Evolutionary conservation across 2,888 invertebrate genomes (phyloP).

Genomic region (Andrena bicolor): DNA sequence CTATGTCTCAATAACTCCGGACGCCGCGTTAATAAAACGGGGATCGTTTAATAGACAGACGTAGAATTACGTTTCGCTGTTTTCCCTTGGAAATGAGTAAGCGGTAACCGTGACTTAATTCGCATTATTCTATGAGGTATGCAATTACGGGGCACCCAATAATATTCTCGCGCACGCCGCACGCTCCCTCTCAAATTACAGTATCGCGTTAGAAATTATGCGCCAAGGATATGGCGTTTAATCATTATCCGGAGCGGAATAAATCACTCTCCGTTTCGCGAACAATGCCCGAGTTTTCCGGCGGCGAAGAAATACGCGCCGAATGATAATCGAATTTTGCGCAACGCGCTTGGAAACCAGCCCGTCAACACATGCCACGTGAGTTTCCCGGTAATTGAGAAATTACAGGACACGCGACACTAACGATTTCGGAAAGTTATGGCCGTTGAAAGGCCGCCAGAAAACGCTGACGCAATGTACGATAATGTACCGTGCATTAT

Average conservation of each 20-base stretch:
- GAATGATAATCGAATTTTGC: slow-evolving; percentile 36
- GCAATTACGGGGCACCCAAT: slow-evolving; percentile 36
- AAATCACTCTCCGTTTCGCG: slow-evolving; percentile 28
- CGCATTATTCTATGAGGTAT: slow-evolving; percentile 36
- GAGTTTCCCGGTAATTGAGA: slow-evolving; percentile 36
- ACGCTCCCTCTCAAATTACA: slow-evolving; percentile 32
- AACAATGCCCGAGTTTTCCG: slow-evolving; percentile 32
- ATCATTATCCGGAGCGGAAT: slow-evolving; percentile 45
- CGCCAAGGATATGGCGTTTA: slow-evolving; percentile 30
- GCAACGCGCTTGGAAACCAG: slow-evolving; percentile 7
- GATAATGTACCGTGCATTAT: not conserved
- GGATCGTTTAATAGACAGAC: slow-evolving; percentile 10
- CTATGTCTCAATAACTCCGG: not conserved
- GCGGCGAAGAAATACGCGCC: slow-evolving; percentile 9
- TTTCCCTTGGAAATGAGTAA: slow-evolving; percentile 21
- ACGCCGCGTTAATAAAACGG: not conserved
- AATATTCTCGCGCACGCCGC: slow-evolving; percentile 36
- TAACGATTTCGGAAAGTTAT: not conserved
- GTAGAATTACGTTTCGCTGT: slow-evolving; percentile 28
- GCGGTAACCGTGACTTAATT: slow-evolving; percentile 38
- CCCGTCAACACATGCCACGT: slow-evolving; percentile 24
- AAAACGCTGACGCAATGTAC: not conserved
- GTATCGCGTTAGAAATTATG: slow-evolving; percentile 39
- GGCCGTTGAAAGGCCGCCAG: not conserved
- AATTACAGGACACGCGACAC: slow-evolving; percentile 23